Base-by-base conservation (phyloP, 2,797 vertebrate species). In the Serranus cabrilla region DNA sequence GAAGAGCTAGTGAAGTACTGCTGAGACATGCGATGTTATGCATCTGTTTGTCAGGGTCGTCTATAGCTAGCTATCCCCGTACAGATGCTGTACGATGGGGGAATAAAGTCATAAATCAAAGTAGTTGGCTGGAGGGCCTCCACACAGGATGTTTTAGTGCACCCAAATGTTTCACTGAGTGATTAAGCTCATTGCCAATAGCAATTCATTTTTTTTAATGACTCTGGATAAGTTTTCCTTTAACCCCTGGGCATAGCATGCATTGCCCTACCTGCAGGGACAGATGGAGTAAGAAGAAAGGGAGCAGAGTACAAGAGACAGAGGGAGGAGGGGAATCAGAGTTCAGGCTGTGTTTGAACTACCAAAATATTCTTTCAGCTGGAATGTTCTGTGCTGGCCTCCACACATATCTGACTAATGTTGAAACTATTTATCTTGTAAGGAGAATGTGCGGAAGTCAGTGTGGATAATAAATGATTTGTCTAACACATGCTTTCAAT, bases 121-220 rank as follows among this genome's bases (percentile, higher is more conserved):
- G 39, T 58, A 73, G 78, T 82, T 83, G 69, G 88, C 85, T 85
- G 56, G 46, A 78, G 80, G 88, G 84, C 54, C 72, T 71, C 82
- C 46, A 74, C 60, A 25, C 74, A 77, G 83, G 70, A 90, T 85
- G 73, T 85, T 91, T 90, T 84, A 90, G 79, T 88, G 85, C 81
- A 61, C 79, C 82, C 82, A 87, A 89, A 89, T 84, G 87, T 85
- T 92, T 84, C 76, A 74, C 78, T 64, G 52, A 81, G 89, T 92
- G 90, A 91, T 92, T 90, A 91, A 91, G 71, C 84, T 87, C 68
- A 83, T 85, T 84, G 90, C 83, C 87, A 70, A 87, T 75, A 87
- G 86, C 79, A 47, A 81, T 90, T 87, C 67, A 69, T 80, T 86
- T 83, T n/a, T 82, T 87, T 86, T 87, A 87, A 93, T 84, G 80